These are phyloP conservation scores for Apocrypta bakeri DNA, from an alignment of 1,140 invertebrate genomes.

Conservation along the genomic window DNA sequence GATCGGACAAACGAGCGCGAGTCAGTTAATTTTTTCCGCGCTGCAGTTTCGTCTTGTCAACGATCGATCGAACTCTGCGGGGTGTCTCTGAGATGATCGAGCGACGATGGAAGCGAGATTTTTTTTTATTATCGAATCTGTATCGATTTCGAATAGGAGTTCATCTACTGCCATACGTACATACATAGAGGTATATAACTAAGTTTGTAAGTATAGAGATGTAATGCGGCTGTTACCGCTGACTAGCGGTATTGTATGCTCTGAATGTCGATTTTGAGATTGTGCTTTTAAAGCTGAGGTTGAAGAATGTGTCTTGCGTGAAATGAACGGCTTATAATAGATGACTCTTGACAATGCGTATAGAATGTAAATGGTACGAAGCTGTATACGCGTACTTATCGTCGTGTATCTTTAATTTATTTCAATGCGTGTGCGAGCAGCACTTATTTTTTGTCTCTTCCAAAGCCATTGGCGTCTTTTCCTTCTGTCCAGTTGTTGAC, in stretches of 20 bases:
- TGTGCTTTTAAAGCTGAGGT: not conserved
- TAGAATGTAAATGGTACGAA: not conserved
- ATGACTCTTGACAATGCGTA: slow-evolving; percentile 5
- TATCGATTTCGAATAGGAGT: not conserved
- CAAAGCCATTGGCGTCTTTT: too few relatives aligned
- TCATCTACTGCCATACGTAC: not conserved
- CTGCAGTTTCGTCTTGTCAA: not conserved
- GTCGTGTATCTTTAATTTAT: not conserved
- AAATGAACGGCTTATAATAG: not conserved
- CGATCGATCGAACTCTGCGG: slow-evolving; percentile 26
- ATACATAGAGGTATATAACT: too few relatives aligned
- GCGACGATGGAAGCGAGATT: not conserved
- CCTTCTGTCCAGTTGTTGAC: too few relatives aligned
- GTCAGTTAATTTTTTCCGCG: too few relatives aligned
- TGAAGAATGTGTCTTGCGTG: not conserved
- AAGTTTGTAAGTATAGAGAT: not conserved
- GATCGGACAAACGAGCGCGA: too few relatives aligned
- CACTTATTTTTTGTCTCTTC: too few relatives aligned
- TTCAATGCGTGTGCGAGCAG: too few relatives aligned
- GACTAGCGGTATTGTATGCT: slow-evolving; percentile 10
- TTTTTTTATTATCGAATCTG: slow-evolving; percentile 4
- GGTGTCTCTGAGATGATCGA: slow-evolving; percentile 20
- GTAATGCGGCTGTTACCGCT: not conserved
- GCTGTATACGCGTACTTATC: not conserved
- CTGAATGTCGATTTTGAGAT: not conserved